Conservation (phyloP, 2,797 vertebrate genomes). For the Crocodylus rhombifer region DNA sequence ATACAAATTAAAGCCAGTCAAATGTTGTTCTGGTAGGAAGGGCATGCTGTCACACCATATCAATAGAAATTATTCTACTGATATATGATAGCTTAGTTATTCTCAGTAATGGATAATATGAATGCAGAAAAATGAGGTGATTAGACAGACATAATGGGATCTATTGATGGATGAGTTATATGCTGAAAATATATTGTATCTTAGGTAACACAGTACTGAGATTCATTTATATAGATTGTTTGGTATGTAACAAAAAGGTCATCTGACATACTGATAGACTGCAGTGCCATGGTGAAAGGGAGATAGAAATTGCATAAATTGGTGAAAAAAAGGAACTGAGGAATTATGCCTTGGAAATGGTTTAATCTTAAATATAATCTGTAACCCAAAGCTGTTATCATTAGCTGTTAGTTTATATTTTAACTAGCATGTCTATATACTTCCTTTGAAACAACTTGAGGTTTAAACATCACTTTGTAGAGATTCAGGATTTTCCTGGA, state of each 20-base stretch:
- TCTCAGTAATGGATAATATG: neutral
- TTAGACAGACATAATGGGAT: neutral
- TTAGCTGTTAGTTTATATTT: neutral
- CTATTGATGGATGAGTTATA: neutral
- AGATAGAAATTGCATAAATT: neutral
- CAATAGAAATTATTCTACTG: neutral
- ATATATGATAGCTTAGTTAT: neutral
- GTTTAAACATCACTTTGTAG: slow-evolving; percentile 1
- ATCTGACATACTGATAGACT: slow-evolving; percentile 35
- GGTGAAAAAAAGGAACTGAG: slow-evolving; percentile 40
- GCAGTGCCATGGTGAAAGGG: slow-evolving; percentile 55
- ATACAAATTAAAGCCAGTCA: neutral
- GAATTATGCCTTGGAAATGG: slow-evolving; percentile 51
- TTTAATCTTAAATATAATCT: slow-evolving; percentile 28
- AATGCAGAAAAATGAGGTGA: neutral
- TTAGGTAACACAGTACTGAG: neutral
- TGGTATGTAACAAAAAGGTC: slow-evolving; percentile 50
- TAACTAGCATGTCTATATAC: neutral
- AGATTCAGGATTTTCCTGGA: neutral
- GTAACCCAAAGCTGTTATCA: neutral
- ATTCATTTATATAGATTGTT: slow-evolving; percentile 57
- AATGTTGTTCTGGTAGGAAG: neutral
- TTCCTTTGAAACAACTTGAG: neutral
- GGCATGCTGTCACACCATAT: neutral
- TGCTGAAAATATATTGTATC: neutral